These are phyloP conservation scores for Azorinus chamasolen DNA, from an alignment of 2,888 invertebrate genomes.

Conservation along the genomic window DNA sequence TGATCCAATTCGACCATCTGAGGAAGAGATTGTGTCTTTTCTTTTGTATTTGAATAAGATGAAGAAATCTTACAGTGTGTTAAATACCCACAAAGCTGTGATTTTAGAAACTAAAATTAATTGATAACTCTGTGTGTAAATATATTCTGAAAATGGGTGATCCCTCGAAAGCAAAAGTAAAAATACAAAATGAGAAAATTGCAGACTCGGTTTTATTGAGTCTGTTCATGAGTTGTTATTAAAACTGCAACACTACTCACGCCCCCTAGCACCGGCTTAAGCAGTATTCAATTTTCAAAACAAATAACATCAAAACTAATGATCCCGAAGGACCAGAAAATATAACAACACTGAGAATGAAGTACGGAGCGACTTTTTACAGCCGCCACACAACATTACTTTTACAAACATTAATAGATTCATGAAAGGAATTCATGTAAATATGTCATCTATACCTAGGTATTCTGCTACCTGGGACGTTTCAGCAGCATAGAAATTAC, in stretches of 20 bases:
- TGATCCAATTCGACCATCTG: constrained; percentile 30
- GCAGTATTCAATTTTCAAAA: no score
- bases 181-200: no score
- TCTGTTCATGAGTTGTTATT: no score
- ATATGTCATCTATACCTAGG: constrained; percentile 40
- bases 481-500: constrained; percentile 31
- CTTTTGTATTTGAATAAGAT: constrained; percentile 3
- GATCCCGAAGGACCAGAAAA: no score
- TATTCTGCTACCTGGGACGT: constrained; percentile 57
- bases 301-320: no score
- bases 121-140: constrained; percentile 25
- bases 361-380: no score
- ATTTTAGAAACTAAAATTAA: constrained; percentile 26
- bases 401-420: constrained; percentile 25
- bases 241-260: no score
- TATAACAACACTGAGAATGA: no score
- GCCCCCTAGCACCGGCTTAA: no score
- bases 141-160: constrained; percentile 6
- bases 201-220: no score
- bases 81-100: constrained; percentile 40
- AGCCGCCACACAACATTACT: no score
- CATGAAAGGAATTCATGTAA: constrained; percentile 45
- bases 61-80: constrained; percentile 25
- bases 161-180: no score
- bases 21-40: constrained; percentile 20